phyloP scores from a whole-genome alignment of 92 coral and sea anemone species.

The Palythoa grandiflora region DNA sequence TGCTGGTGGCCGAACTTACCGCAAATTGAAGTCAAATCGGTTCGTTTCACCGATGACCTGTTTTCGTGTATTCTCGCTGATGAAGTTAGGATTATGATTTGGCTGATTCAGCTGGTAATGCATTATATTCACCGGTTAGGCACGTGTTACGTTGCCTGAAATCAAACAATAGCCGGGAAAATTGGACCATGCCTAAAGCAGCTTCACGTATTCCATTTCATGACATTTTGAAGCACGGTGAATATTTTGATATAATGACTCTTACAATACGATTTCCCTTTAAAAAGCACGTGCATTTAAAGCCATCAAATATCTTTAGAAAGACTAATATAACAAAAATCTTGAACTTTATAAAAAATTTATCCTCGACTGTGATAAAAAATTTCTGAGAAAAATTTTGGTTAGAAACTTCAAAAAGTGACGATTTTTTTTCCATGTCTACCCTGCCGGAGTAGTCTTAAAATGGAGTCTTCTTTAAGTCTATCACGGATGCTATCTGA shows the following conservation, averaged over 20 bases:
- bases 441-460: not conserved
- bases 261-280: slow-evolving; percentile 79
- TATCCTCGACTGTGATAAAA: slow-evolving; percentile 28
- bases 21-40: not conserved
- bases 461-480: slow-evolving; percentile 44
- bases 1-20: slow-evolving; percentile 11
- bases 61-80: slow-evolving; percentile 41
- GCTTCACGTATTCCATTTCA: slow-evolving; percentile 39
- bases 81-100: slow-evolving; percentile 22
- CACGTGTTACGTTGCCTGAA: slow-evolving; percentile 54
- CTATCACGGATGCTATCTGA: slow-evolving; percentile 58
- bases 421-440: not conserved
- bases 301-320: slow-evolving; percentile 61
- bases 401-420: slow-evolving; percentile 45
- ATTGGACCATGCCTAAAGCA: slow-evolving; percentile 48
- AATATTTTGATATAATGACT: slow-evolving; percentile 58
- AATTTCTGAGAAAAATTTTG: slow-evolving; percentile 9
- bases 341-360: slow-evolving; percentile 58
- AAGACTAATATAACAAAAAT: slow-evolving; percentile 67
- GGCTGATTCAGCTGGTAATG: slow-evolving; percentile 25
- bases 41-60: slow-evolving; percentile 1
- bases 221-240: slow-evolving; percentile 61
- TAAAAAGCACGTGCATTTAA: slow-evolving; percentile 81
- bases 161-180: slow-evolving; percentile 58
- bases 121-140: slow-evolving; percentile 22